Base-by-base conservation (phyloP, 2,797 vertebrate genomes). In the Anguilla pacifica region DNA sequence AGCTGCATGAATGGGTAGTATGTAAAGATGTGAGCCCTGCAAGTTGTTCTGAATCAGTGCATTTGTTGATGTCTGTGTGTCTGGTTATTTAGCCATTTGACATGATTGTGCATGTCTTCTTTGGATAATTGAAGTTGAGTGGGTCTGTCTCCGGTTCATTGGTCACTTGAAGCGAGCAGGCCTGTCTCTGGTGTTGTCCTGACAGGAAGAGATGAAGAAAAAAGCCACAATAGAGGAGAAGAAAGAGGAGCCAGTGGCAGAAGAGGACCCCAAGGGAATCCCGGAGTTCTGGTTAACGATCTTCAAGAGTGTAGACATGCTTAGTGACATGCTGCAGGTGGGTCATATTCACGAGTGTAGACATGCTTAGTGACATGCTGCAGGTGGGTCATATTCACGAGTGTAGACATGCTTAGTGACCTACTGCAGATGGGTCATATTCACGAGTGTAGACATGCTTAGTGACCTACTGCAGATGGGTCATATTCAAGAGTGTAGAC, bases 261-360 rank as follows among this genome's bases (percentile, higher is more conserved):
- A 96, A 87, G 94, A 96, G 85, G 96, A 96, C 87, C 94, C 97
- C 53, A 99, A 96, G 94, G 98, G 99, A 92, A 97, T 99, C 88
- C 99, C 98, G 0, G 98, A 99, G 90, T 99, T 99, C 94, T 99
- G 99, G 99, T 97, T 99, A 82, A 99, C 98, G 0, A 95, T 97
- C 91, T 97, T 97, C 91, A 96, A 95, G 91, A 97, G 96, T 0
- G 96, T 6, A 22, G 22, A 17, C 84, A 31, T 70, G 35, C 46
- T 81, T 89, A 6, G 39, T 53, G 39, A 67, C 22, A 25, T 67
- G 25, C 25, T 67, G 25, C 61, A 25, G 61, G 61, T 25, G 61
- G 61, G 61, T 64, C 61, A 25, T 64, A n/a, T 67, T 67, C 61
- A 67, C 5, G 25, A 67, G 22, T 67, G 25, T 99, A 59, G 98